These are phyloP conservation scores for Rhopalosiphum padi DNA, from an alignment of 1,140 invertebrate species.

Conservation along the genomic window DNA sequence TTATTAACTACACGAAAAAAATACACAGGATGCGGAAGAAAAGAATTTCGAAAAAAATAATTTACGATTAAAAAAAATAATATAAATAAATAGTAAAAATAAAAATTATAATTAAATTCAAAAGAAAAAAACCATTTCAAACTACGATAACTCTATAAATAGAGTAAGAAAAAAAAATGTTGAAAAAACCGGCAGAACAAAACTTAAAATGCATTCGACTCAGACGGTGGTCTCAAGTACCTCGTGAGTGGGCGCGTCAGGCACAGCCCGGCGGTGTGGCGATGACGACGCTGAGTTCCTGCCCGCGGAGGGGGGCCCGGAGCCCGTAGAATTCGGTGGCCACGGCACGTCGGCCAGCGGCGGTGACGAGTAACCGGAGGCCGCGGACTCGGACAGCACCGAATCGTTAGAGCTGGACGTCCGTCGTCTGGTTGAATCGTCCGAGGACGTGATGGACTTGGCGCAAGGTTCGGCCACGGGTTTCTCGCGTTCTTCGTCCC, in stretches of 20 bases:
- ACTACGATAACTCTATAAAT: neutral
- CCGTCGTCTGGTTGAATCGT: conserved; percentile 70
- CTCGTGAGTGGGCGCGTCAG: conserved; percentile 64
- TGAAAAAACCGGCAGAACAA: neutral
- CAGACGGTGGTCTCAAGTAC: conserved; percentile 72
- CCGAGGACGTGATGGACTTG: conserved; percentile 68
- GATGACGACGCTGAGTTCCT: neutral
- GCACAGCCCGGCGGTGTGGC: conserved; percentile 35
- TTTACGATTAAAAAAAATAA: conserved; percentile 1
- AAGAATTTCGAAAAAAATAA: conserved; percentile 15
- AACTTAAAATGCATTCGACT: conserved; percentile 54
- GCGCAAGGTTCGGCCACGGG: conserved; percentile 64
- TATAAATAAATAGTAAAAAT: neutral
- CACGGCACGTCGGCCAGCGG: conserved; percentile 60
- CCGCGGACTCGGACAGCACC: conserved; percentile 66
- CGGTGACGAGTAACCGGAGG: conserved; percentile 61
- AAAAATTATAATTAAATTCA: neutral
- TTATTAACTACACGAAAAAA: conserved; percentile 49
- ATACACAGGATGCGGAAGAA: conserved; percentile 52
- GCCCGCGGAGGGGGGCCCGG: conserved; percentile 58
- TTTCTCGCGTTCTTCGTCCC: conserved; percentile 72
- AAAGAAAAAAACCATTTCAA: conserved; percentile 19
- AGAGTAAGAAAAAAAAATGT: conserved; percentile 34
- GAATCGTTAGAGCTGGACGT: conserved; percentile 71
- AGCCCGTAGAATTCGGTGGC: conserved; percentile 57